Percentiles rank a stretch among this genome's conserved stretches.
Evolutionary conservation across 1,140 invertebrate genomes (phyloP).

Genomic region (Drosophila busckii): DNA sequence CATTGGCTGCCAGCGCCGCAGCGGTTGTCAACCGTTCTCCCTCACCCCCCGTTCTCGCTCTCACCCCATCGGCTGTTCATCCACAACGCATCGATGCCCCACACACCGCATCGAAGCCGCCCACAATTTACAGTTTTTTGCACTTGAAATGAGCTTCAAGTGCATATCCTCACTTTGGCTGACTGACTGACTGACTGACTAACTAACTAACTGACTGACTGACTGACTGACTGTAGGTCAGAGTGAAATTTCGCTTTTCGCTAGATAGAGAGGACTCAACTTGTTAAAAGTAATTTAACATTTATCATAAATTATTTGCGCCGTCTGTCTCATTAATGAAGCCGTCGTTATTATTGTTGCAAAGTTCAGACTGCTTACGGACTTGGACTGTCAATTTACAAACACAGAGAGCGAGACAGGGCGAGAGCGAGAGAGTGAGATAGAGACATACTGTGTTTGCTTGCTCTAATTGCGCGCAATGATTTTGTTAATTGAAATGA

Average conservation of each 20-base stretch:
- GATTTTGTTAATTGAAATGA: slow-evolving; percentile 60
- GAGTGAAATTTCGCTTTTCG: slow-evolving; percentile 9
- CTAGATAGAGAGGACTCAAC: too few relatives aligned
- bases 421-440: neutral
- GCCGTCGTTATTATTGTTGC: too few relatives aligned
- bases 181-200: too few relatives aligned
- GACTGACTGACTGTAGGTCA: too few relatives aligned
- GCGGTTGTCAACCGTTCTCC: slow-evolving; percentile 30
- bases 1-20: slow-evolving; percentile 40
- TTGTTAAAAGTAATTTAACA: slow-evolving; percentile 16
- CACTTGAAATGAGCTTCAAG: slow-evolving; percentile 42
- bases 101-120: too few relatives aligned
- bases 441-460: slow-evolving; percentile 22
- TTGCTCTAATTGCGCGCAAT: slow-evolving; percentile 66
- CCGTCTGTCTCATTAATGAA: slow-evolving; percentile 17
- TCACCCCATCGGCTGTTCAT: neutral
- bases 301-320: slow-evolving; percentile 22
- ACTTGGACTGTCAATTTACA: too few relatives aligned
- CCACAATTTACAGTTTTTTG: slow-evolving; percentile 30
- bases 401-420: neutral
- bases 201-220: too few relatives aligned
- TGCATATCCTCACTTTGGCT: too few relatives aligned
- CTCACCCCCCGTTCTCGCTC: too few relatives aligned
- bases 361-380: slow-evolving; percentile 17
- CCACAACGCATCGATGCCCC: neutral